A percentile compares a stretch with the other conserved stretches of the same genome.
phyloP scores from a whole-genome alignment of 1,140 invertebrate genomes.

The Drosophila serrata region DNA sequence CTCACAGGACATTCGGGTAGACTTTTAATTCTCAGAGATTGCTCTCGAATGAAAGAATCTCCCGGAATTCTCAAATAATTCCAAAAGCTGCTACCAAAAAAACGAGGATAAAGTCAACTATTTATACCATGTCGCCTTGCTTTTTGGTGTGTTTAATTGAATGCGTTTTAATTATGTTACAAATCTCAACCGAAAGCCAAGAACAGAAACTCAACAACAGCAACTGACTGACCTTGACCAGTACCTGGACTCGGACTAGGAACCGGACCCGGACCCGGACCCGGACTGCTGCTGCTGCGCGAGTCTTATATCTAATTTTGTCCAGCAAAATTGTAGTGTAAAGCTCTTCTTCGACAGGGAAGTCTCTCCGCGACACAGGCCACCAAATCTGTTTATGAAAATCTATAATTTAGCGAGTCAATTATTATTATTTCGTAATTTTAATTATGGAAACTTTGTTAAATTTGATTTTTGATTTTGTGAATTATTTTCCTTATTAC shows the following conservation, averaged over 20 bases:
- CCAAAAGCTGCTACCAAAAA: slow-evolving; percentile 41
- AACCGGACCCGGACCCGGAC: slow-evolving; percentile 10
- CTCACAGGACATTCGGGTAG: slow-evolving; percentile 23
- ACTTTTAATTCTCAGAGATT: slow-evolving; percentile 10
- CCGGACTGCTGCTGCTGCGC: slow-evolving; percentile 42
- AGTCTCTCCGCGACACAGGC: slow-evolving; percentile 20
- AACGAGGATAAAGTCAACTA: slow-evolving; percentile 19
- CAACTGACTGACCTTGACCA: slow-evolving; percentile 22
- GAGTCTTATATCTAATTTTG: slow-evolving; percentile 71
- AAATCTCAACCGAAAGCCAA: slow-evolving; percentile 76
- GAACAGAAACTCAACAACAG: slow-evolving; percentile 31
- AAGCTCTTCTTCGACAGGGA: slow-evolving; percentile 35
- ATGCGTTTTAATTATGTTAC: slow-evolving; percentile 80
- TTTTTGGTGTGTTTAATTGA: slow-evolving; percentile 83
- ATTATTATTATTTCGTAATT: slow-evolving; percentile 61
- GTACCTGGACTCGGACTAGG: slow-evolving; percentile 9
- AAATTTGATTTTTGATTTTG: slow-evolving; percentile 53
- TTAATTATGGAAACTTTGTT: slow-evolving; percentile 50
- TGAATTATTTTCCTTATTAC: slow-evolving; percentile 59
- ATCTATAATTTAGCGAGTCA: slow-evolving; percentile 51
- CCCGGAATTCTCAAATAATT: slow-evolving; percentile 14
- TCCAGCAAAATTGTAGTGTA: slow-evolving; percentile 65
- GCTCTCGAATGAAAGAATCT: slow-evolving; percentile 6
- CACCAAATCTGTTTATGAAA: slow-evolving; percentile 46
- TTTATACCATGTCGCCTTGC: slow-evolving; percentile 57